Evolutionary conservation across 2,888 invertebrate species (phyloP), one percentile per base, ranked within the genome.

Genomic region (Scaptomyza parva): DNA sequence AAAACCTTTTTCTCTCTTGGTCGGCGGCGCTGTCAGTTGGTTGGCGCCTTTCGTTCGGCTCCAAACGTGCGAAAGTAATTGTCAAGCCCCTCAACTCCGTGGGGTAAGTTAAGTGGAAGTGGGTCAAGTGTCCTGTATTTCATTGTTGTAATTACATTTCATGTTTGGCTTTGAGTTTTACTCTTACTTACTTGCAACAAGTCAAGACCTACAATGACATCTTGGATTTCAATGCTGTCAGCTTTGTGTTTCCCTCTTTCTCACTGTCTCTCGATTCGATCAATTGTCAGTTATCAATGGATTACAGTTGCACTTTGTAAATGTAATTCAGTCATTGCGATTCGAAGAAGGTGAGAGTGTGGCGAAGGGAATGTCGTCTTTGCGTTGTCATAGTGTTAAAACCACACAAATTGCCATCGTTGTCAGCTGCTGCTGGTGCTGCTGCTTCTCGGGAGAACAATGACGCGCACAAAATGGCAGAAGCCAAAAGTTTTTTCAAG

Each of bases 51-150:
- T 70, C 28, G 80, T 70, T 65, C n/a, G 67, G 47, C 45, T 47
- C 9, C 69, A 79, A 86, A 76, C 84, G 86, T 83, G 77, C 83
- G 81, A 66, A 87, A 88, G 76, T 87, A 84, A 75, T 87, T 81
- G 74, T 35, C 44, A 40, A 2, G 35, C 14, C 54, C 33, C 9
- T 30, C 40, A 40, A 39, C 33, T 6, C 7, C 57, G 7, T 47
- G 18, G 18, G 18, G n/a, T 30, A 48, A 43, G 11, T 58, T 55
- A 37, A 22, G 39, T 30, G 52, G 39, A 82, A 69, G 53, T 88
- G 60, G 83, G 88, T 88, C 88, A 88, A 88, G 85, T 74, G 65
- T 45, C 60, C 65, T 67, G 66, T 87, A 77, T 86, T 88, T 86
- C 75, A 72, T 70, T 63, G 63, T 51, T 48, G 68, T 84, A 80